phyloP scores from a whole-genome alignment of 1,140 invertebrate genomes.

The Gyrodactylus bullatarudis region DNA sequence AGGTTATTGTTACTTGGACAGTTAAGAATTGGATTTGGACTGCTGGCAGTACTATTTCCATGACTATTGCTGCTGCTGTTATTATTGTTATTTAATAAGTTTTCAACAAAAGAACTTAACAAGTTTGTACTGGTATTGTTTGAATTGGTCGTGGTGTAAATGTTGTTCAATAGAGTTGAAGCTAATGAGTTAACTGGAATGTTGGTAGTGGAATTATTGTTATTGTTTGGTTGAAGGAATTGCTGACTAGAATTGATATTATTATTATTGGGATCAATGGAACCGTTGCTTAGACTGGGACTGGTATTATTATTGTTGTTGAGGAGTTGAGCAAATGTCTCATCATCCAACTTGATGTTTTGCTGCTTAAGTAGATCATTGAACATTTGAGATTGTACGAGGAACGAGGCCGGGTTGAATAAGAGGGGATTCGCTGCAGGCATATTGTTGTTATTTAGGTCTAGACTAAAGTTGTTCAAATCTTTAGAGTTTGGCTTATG shows the following conservation, averaged over 20 bases:
- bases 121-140: not conserved
- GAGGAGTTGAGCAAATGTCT: not conserved
- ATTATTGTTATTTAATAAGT: not conserved
- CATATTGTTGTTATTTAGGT: too few species aligned
- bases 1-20: too few species aligned
- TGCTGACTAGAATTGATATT: too few species aligned
- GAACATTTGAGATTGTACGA: not conserved
- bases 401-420: not conserved
- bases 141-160: too few species aligned
- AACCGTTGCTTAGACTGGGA: not conserved
- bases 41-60: not conserved
- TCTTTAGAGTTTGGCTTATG: not conserved
- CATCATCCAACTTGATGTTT: not conserved
- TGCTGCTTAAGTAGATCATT: not conserved
- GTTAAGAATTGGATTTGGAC: too few species aligned
- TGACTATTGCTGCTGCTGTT: not conserved
- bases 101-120: not conserved
- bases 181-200: not conserved
- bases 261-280: not conserved
- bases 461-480: too few species aligned
- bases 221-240: too few species aligned
- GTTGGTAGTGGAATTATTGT: too few species aligned
- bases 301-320: not conserved
- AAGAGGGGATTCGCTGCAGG: not conserved
- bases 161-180: not conserved